Evolutionary conservation across 1,140 invertebrate genomes (phyloP), one percentile per base, ranked within the genome.

Genomic region (Oppia nitens): DNA sequence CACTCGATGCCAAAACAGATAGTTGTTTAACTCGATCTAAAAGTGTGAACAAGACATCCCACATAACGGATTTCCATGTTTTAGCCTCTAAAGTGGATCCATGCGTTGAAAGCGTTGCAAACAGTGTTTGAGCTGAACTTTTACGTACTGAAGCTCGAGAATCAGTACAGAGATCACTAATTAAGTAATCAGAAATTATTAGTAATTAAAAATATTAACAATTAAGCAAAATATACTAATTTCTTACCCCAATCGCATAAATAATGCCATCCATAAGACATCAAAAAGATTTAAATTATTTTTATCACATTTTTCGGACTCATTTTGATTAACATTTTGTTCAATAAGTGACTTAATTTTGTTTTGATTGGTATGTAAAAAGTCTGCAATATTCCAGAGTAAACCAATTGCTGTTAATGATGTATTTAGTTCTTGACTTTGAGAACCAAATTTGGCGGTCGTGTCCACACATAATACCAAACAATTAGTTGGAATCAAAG

Each of bases 311-410:
- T 56, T 12, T 9, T 20, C 12, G 12, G 32, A 20, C 11, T 57
- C 14, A 20, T 50, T 53, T 51, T 62, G 55, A 29, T 62, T 51
- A 21, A 56, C 29, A 54, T 50, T 82, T 66, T 79, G 78, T 56
- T 76, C 76, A 54, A 87, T 73, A 45, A 80, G 81, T 61, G 77
- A 76, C 65, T 79, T 80, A 59, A 96, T 78, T 73, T 87, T 87
- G 64, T 87, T 83, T 68, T 90, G 83, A 74, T 94, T 94, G 77
- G 95, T 89, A 74, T 86, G 92, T 65, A 96, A 85, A 70, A 92
- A 93, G 73, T 96, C 92, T 1, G 90, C 91, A 67, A 96, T 92
- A 70, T 96, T 96, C 92, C 92, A 97, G 85, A 97, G 85, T 24
- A 96, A 75, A 55, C 93, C 93, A 62, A 98, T 86, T 50, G 94